These are phyloP conservation scores for Proisotoma minuta DNA, from an alignment of 2,888 invertebrate genomes.

Conservation along the genomic window DNA sequence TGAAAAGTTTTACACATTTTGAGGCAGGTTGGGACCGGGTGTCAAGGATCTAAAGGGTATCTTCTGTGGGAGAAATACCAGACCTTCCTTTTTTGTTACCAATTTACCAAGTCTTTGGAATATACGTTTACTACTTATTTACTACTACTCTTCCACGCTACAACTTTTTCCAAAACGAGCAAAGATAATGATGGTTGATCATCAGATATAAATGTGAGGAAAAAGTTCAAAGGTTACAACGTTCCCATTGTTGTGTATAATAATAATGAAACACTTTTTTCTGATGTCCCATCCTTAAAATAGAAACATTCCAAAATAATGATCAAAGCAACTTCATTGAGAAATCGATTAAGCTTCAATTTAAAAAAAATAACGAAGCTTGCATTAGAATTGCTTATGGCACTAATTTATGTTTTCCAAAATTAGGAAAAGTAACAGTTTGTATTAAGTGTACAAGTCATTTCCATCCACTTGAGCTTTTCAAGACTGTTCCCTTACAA, in stretches of 20 bases:
- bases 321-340: no score
- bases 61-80: slow-evolving; percentile 3
- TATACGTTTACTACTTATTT: background rate
- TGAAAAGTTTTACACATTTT: background rate
- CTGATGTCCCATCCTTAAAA: no score
- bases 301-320: no score
- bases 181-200: no score
- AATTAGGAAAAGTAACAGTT: background rate
- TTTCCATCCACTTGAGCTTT: background rate
- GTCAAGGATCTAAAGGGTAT: slow-evolving; percentile 13
- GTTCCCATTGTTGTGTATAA: no score
- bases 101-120: background rate
- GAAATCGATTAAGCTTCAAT: no score
- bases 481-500: background rate
- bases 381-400: no score
- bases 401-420: background rate
- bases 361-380: no score
- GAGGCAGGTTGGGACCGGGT: background rate
- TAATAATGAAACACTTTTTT: no score
- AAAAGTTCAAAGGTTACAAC: no score
- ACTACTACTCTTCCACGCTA: background rate
- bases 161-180: background rate
- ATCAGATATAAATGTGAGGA: no score
- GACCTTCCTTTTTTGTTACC: background rate
- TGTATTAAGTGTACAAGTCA: background rate